Conservation (phyloP, 2,113 vertebrate species). For the Hippocampus barbouri region DNA sequence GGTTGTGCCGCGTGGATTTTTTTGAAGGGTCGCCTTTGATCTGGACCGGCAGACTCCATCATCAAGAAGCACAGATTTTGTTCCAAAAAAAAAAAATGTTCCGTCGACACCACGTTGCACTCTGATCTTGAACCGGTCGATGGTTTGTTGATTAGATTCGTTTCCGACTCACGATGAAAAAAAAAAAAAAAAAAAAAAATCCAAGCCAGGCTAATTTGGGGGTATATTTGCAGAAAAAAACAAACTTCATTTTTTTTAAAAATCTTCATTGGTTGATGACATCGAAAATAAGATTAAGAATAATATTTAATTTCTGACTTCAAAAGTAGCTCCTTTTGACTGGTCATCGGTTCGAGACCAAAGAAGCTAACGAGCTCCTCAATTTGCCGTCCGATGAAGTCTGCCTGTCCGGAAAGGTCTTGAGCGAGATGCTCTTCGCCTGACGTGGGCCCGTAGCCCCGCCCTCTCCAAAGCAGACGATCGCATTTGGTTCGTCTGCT, state of each 20-base stretch:
- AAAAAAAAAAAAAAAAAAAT: not conserved
- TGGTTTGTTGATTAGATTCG: not conserved
- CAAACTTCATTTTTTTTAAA: too few species aligned
- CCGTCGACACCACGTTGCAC: not conserved
- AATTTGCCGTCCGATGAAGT: not conserved
- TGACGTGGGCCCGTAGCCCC: not conserved
- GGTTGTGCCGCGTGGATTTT: not conserved
- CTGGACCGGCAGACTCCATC: conserved; percentile 19
- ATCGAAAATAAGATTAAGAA: not conserved
- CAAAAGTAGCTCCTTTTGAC: not conserved
- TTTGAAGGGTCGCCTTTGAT: not conserved
- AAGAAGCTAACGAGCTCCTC: not conserved
- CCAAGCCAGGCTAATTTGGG: not conserved
- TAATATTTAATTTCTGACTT: not conserved
- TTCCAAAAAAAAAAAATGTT: not conserved
- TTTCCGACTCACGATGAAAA: not conserved
- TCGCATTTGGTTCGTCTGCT: conserved; percentile 28
- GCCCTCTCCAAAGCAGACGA: conserved; percentile 17
- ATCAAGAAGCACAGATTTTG: not conserved
- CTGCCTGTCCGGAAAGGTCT: conserved; percentile 3
- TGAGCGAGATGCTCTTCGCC: not conserved
- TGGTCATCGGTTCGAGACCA: not conserved
- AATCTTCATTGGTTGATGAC: not conserved
- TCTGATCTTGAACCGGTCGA: not conserved
- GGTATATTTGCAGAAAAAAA: too few species aligned